Evolutionary conservation across 2,888 invertebrate genomes (phyloP), one percentile per base, ranked within the genome.

Genomic region (Liposcelis brunnea): DNA sequence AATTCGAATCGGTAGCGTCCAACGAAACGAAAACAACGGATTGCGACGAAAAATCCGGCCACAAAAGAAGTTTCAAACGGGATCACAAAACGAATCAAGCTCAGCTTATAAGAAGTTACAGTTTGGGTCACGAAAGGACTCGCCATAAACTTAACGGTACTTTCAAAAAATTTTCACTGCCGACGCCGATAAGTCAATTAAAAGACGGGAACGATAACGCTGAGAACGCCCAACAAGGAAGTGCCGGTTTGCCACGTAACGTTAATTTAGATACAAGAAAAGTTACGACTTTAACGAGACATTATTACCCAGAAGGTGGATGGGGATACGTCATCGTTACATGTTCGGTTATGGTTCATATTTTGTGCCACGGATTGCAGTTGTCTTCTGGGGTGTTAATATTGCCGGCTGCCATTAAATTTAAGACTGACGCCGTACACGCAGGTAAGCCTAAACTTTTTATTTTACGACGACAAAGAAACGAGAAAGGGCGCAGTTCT

Each of bases 241-340:
- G 35, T 16, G 40, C 40, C 5, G 19, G 15, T 10, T 14, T 14
- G n/a, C 15, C 40, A 6, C 26, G 26, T 6, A 26, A 26, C 8
- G 26, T 26, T 26, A 26, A 26, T 26, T 18, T 19, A 21, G 40
- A 40, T 6, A 18, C 40, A 6, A 16, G 40, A n/a, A 40, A 40
- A 40, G 40, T 40, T 16, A 40, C 40, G 12, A 40, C 40, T 19
- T 21, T 40, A n/a, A 21, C 40, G 21, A 14, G 79, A 31, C 79
- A 85, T 54, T 84, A 85, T 65, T 85, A 85, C 62, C 84, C 85
- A 2, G 86, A 86, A 65, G 84, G 84, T 2, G 84, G 84, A 11
- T 86, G 85, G 85, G 85, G 86, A 12, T 86, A 82, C 81, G 74
- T 83, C 43, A 72, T 86, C 48, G 74, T 80, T 42, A 70, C 74